These are phyloP conservation scores for Cotesia congregata DNA, from an alignment of 2,888 invertebrate genomes.

Conservation along the genomic window DNA sequence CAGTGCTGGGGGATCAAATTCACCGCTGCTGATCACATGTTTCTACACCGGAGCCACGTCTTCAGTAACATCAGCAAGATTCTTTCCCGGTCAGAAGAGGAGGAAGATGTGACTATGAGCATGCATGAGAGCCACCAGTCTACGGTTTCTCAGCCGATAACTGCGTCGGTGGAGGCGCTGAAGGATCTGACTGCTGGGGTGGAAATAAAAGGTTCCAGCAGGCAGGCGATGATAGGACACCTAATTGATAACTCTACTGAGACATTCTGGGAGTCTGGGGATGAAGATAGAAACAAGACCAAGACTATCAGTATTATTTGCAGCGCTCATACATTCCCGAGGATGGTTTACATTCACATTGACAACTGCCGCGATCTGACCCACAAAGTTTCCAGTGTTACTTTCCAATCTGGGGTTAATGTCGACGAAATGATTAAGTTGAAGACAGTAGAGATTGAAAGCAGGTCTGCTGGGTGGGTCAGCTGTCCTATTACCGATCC, in stretches of 20 bases:
- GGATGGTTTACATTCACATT: constrained; percentile 88
- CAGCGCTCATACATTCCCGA: constrained; percentile 77
- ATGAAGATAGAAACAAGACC: constrained; percentile 94
- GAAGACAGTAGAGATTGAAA: constrained; percentile 87
- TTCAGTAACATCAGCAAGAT: constrained; percentile 97
- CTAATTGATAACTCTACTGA: constrained; percentile 95
- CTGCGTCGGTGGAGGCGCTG: constrained; percentile 77
- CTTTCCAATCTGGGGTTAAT: constrained; percentile 88
- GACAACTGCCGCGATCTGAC: constrained; percentile 95
- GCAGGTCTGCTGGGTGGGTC: constrained; percentile 90
- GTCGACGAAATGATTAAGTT: constrained; percentile 86
- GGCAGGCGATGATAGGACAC: constrained; percentile 94
- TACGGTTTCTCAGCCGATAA: constrained; percentile 64
- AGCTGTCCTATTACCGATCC: constrained; percentile 82
- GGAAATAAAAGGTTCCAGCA: constrained; percentile 91
- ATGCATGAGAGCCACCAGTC: constrained; percentile 75
- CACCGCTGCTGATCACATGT: constrained; percentile 89
- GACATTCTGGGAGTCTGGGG: constrained; percentile 99
- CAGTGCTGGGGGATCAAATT: constrained; percentile 94
- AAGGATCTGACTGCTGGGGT: constrained; percentile 82
- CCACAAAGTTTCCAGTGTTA: constrained; percentile 90
- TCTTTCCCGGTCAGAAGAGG: constrained; percentile 91
- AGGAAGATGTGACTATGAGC: constrained; percentile 74
- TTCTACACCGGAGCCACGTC: constrained; percentile 91
- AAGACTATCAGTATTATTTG: constrained; percentile 85